phyloP scores from a whole-genome alignment of 1,140 invertebrate species.

The Charaxes varanes region DNA sequence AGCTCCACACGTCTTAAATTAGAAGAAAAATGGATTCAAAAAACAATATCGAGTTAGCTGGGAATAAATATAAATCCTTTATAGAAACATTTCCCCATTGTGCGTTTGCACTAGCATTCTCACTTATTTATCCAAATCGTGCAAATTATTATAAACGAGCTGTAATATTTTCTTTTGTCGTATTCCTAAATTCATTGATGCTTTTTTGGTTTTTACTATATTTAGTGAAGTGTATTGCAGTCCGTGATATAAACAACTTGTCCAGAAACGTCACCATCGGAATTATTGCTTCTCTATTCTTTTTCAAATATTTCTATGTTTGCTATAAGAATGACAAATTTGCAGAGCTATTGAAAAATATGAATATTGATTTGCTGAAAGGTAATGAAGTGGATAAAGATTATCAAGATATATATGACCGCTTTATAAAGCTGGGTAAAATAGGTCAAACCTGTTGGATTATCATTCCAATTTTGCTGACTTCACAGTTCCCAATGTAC shows the following conservation, averaged over 20 bases:
- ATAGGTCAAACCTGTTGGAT: constrained; percentile 41
- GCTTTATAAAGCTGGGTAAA: constrained; percentile 39
- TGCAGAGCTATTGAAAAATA: constrained; percentile 34
- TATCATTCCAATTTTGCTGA: constrained; percentile 36
- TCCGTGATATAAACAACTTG: constrained; percentile 36
- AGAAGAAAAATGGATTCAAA: constrained; percentile 9
- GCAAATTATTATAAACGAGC: constrained; percentile 23
- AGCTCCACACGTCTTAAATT: constrained; percentile 9
- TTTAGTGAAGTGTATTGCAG: constrained; percentile 31
- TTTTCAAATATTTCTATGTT: constrained; percentile 44
- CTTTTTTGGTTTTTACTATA: constrained; percentile 44
- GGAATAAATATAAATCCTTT: constrained; percentile 39
- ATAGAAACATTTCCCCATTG: constrained; percentile 49
- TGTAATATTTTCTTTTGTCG: constrained; percentile 23
- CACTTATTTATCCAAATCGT: constrained; percentile 43
- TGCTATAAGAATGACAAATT: constrained; percentile 33
- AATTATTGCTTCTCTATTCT: constrained; percentile 34
- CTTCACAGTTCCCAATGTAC: constrained; percentile 40
- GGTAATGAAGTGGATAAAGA: constrained; percentile 41
- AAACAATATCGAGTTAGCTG: constrained; percentile 3
- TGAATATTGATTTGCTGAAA: constrained; percentile 35
- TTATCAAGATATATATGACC: constrained; percentile 37
- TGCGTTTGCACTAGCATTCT: constrained; percentile 39
- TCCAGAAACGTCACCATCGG: constrained; percentile 41
- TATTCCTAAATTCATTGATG: constrained; percentile 24